phyloP scores from a whole-genome alignment of 92 coral and sea anemone genomes.

The Paramuricea clavata region DNA sequence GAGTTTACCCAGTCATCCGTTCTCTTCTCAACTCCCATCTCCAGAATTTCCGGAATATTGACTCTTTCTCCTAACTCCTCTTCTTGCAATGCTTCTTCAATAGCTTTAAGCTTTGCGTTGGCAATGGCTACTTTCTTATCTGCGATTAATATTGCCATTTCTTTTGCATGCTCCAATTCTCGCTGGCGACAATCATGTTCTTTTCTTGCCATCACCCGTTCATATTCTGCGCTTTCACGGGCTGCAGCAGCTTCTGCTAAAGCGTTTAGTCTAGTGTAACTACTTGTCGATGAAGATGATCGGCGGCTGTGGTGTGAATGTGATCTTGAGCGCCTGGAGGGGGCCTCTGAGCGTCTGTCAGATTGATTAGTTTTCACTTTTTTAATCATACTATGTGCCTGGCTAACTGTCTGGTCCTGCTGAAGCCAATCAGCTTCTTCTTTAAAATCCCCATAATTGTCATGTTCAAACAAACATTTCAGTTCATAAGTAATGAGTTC shows the following conservation, averaged over 20 bases:
- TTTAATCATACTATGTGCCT: neutral
- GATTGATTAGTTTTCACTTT: conserved; percentile 8
- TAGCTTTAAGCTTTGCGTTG: conserved; percentile 24
- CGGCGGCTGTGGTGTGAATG: neutral
- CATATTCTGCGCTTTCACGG: conserved; percentile 25
- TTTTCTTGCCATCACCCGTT: conserved; percentile 3
- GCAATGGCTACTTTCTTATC: conserved; percentile 26
- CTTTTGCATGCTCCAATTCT: conserved; percentile 25
- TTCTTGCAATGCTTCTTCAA: conserved; percentile 21
- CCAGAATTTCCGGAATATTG: conserved; percentile 16
- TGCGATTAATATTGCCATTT: conserved; percentile 29
- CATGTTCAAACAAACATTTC: conserved; percentile 8
- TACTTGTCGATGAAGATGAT: conserved; percentile 2
- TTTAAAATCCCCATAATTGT: conserved; percentile 16
- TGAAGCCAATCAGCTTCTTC: conserved; percentile 38
- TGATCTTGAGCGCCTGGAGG: neutral
- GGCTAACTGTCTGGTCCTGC: neutral
- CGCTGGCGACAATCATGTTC: conserved; percentile 14
- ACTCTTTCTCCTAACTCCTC: conserved; percentile 7
- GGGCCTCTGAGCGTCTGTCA: conserved; percentile 1
- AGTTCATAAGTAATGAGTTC: conserved; percentile 7
- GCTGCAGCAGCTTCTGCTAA: conserved; percentile 18
- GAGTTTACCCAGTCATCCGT: neutral
- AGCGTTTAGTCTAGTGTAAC: conserved; percentile 5
- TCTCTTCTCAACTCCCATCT: neutral